Evolutionary conservation across 2,113 vertebrate species (phyloP).

Genomic region (Scomber japonicus): DNA sequence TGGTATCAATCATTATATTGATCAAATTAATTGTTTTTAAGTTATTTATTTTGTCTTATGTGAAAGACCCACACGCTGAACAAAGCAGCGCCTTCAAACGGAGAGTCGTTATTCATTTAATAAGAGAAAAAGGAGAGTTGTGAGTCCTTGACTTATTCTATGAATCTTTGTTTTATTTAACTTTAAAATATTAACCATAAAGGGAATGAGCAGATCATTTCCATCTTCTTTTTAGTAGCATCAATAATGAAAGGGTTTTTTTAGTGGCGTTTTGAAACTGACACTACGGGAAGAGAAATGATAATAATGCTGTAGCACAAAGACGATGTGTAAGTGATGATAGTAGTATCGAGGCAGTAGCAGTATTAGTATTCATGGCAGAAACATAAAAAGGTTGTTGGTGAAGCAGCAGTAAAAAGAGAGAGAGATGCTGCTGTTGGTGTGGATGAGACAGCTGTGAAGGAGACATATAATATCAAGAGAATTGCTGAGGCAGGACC

Average conservation of each 20-base stretch:
- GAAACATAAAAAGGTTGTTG: conserved; percentile 37
- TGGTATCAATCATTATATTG: background rate
- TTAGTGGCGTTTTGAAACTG: background rate
- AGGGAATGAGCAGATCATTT: background rate
- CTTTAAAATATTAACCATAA: background rate
- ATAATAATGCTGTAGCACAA: background rate
- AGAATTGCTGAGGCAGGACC: conserved; percentile 68
- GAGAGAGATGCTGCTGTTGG: conserved; percentile 20
- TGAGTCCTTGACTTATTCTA: too few species aligned
- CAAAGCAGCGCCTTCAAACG: too few species aligned
- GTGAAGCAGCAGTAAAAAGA: conserved; percentile 28
- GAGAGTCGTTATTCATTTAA: too few species aligned
- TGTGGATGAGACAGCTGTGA: conserved; percentile 35
- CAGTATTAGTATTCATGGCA: conserved; percentile 34
- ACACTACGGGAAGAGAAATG: background rate
- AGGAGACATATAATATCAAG: conserved; percentile 52
- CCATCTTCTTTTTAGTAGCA: background rate
- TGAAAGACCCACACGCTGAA: too few species aligned
- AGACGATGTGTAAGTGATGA: conserved; percentile 11
- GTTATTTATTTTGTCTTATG: too few species aligned
- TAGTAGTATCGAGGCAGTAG: background rate
- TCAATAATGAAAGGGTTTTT: background rate
- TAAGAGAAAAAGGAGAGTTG: too few species aligned
- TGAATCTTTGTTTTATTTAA: background rate
- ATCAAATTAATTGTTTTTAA: background rate